Base-by-base conservation (phyloP, 2,797 vertebrate species). In the Spatula clypeata region DNA sequence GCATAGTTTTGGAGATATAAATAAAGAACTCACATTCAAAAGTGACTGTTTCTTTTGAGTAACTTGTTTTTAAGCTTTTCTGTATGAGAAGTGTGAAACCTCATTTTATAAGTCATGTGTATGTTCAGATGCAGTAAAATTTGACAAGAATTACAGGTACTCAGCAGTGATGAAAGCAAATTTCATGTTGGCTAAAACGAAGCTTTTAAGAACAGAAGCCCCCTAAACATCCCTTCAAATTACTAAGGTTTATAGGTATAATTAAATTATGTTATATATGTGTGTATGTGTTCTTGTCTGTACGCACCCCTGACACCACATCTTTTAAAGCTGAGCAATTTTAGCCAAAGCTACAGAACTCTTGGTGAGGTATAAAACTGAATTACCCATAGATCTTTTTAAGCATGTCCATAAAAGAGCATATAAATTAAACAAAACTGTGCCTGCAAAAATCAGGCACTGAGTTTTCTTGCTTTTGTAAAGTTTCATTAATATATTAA, bases 401-500 rank as follows among this genome's bases (percentile, higher is more conserved):
- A 76, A 90, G 47, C n/a, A 57, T 54, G 20, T 74, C 40, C 57
- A 61, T 90, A 94, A 95, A 91, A 85, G 83, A 61, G 64, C 31
- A 49, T 19, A 79, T 23, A 75, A 83, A 92, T 57, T 74, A 64
- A 83, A 94, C 11, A 92, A 90, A 92, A 89, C 6, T 36, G 15
- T 60, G 47, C 86, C 90, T 90, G 64, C 61, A 67, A 86, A 93
- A 88, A 71, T 58, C 70, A 94, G 93, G 53, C 74, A 85, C 54
- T 76, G 64, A 61, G 66, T 85, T 76, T 49, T 73, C 71, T 94
- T 86, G 80, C 83, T 92, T 96, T 90, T 84, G 18, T 90, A 88
- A 40, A 64, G 93, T 77, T 67, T 36, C 49, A 65, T 86, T 70
- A 76, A 94, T 94, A 94, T 79, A 96, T 92, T 91, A 93, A 61